Conservation (phyloP, 2,888 invertebrate genomes). For the Dynastes grantii region DNA sequence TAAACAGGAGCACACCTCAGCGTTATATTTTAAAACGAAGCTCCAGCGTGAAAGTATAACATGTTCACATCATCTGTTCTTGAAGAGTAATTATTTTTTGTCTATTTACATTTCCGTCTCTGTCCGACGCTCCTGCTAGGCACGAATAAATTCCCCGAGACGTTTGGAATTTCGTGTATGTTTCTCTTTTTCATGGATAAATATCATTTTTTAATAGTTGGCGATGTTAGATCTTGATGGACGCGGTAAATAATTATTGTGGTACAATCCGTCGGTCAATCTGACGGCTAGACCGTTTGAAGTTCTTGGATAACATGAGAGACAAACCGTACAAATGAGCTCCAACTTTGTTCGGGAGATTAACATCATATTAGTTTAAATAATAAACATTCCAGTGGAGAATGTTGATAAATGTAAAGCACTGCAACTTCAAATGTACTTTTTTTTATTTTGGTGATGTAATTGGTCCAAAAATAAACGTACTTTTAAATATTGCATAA, state of each 20-base stretch:
- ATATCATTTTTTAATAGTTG: slow-evolving; percentile 45
- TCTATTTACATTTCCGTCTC: slow-evolving; percentile 19
- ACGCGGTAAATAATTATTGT: slow-evolving; percentile 38
- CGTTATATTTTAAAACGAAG: slow-evolving; percentile 15
- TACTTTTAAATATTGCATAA: too few species aligned
- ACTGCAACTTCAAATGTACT: neutral
- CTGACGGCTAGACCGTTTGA: neutral
- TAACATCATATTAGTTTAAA: neutral
- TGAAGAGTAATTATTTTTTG: slow-evolving; percentile 28
- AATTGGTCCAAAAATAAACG: too few species aligned
- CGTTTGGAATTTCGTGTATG: slow-evolving; percentile 12
- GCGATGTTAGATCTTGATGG: slow-evolving; percentile 6
- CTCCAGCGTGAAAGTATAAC: slow-evolving; percentile 13
- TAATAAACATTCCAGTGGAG: neutral
- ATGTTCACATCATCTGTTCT: slow-evolving; percentile 31
- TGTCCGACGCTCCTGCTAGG: neutral
- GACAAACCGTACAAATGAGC: neutral
- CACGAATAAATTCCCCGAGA: slow-evolving; percentile 19
- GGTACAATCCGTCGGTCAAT: slow-evolving; percentile 29
- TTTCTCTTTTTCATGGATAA: slow-evolving; percentile 19
- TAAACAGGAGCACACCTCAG: neutral
- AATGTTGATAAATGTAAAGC: neutral
- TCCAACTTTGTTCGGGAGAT: neutral
- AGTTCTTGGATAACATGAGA: neutral
- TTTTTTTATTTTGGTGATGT: neutral